phyloP scores from a whole-genome alignment of 2,113 vertebrate species.

The Pterocles gutturalis region DNA sequence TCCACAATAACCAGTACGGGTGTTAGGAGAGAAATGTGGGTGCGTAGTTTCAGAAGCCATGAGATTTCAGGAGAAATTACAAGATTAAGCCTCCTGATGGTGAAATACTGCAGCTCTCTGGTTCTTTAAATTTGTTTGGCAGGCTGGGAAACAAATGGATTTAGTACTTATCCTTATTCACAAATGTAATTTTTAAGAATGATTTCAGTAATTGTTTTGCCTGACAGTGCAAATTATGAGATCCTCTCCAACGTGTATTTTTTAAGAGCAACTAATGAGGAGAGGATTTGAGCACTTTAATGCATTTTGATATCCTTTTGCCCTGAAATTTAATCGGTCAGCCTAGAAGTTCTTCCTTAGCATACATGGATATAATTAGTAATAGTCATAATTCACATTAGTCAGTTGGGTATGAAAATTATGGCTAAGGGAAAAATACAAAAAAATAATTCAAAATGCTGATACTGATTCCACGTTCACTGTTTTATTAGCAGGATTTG shows the following conservation, averaged over 20 bases:
- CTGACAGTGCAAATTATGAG: neutral
- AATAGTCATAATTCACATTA: neutral
- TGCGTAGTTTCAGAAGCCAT: neutral
- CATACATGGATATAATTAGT: neutral
- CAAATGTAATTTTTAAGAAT: neutral
- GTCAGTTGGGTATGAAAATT: neutral
- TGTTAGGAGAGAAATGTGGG: neutral
- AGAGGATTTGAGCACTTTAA: neutral
- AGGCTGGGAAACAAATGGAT: neutral
- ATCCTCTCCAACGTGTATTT: neutral
- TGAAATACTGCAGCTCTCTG: neutral
- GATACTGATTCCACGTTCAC: neutral
- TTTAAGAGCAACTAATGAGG: neutral
- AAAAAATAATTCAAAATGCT: neutral
- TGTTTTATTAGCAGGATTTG: slow-evolving; percentile 50
- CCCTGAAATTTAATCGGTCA: neutral
- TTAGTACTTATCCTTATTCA: neutral
- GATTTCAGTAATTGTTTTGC: neutral
- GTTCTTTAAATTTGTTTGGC: neutral
- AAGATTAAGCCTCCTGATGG: neutral
- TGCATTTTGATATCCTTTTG: neutral
- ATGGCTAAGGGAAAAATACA: neutral
- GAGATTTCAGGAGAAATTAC: neutral
- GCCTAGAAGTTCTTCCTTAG: neutral
- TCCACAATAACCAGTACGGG: neutral